These are phyloP conservation scores for Xiphorhynchus elegans DNA, from an alignment of 2,113 vertebrate species.

Conservation along the genomic window DNA sequence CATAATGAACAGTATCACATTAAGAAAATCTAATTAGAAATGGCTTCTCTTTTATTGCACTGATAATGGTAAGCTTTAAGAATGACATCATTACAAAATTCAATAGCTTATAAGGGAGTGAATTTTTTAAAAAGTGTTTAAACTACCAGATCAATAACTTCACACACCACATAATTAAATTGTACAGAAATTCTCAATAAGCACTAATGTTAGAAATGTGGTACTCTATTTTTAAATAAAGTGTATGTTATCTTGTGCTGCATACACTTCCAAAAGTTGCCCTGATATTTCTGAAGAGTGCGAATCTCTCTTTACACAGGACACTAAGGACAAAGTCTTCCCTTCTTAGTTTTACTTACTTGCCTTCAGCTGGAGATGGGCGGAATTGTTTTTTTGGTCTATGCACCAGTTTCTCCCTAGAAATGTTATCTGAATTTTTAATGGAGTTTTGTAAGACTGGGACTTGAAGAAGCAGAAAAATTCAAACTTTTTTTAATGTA, in stretches of 20 bases:
- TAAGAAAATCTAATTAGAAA: slow-evolving; percentile 54
- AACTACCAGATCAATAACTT: slow-evolving; percentile 55
- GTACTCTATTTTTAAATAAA: slow-evolving; percentile 14
- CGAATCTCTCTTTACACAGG: background rate
- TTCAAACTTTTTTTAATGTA: background rate
- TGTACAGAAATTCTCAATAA: slow-evolving; percentile 43
- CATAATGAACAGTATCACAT: slow-evolving; percentile 50
- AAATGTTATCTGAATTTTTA: background rate
- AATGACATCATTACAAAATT: slow-evolving; percentile 40
- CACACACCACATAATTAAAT: slow-evolving; percentile 13
- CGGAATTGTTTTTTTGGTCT: background rate
- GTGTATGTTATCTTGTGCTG: background rate
- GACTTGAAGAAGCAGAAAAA: background rate
- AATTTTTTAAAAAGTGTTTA: slow-evolving; percentile 39
- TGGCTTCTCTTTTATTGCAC: slow-evolving; percentile 49
- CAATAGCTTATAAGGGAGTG: slow-evolving; percentile 30
- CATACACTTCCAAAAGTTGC: background rate
- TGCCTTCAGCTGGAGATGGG: background rate
- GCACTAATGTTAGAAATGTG: background rate
- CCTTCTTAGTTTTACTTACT: background rate
- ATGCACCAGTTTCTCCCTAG: background rate
- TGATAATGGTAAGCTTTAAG: slow-evolving; percentile 43
- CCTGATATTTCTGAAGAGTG: background rate
- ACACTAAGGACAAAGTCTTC: background rate
- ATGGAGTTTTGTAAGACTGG: background rate